Percentiles rank a stretch among this genome's conserved stretches.
Conservation (phyloP, 35 echinoderm and acorn worm genomes). For the Ophioderma brevispina region DNA sequence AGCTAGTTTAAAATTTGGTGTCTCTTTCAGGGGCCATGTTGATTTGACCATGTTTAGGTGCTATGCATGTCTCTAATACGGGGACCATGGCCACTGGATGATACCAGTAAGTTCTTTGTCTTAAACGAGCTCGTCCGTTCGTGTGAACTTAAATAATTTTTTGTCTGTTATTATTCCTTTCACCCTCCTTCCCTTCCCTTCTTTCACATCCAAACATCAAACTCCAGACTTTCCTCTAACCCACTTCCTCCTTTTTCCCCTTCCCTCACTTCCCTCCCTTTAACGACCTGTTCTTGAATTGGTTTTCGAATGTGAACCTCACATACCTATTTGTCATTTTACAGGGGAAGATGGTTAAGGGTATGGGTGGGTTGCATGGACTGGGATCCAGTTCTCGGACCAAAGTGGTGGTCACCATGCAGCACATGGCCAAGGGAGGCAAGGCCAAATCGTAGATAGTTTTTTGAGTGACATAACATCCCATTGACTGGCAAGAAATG, state of each 20-base stretch:
- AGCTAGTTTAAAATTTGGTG: no score
- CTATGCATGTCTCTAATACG: constrained; percentile 97
- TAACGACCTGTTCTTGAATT: no score
- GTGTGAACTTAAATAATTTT: no score
- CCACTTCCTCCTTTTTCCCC: no score
- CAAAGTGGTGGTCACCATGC: constrained; percentile 96
- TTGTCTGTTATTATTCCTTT: no score
- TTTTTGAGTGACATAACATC: no score
- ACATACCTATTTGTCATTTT: constrained; percentile 12
- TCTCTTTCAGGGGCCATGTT: constrained; percentile 88
- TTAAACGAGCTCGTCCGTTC: no score
- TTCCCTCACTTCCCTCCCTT: no score
- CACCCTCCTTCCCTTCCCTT: no score
- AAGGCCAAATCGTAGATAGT: constrained; percentile 84
- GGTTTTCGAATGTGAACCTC: no score
- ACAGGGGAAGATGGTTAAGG: constrained; percentile 99
- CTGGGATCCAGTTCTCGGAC: constrained; percentile 76
- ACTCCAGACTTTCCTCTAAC: no score
- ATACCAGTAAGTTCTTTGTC: constrained; percentile 97
- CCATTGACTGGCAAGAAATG: constrained; percentile 85
- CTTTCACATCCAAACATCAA: no score
- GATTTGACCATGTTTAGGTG: constrained; percentile 96
- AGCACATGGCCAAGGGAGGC: constrained; percentile 90
- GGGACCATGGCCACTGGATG: constrained; percentile 99
- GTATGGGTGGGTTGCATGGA: constrained; percentile 97